phyloP scores from a whole-genome alignment of 2,797 vertebrate species.

The Bovichtus diacanthus region DNA sequence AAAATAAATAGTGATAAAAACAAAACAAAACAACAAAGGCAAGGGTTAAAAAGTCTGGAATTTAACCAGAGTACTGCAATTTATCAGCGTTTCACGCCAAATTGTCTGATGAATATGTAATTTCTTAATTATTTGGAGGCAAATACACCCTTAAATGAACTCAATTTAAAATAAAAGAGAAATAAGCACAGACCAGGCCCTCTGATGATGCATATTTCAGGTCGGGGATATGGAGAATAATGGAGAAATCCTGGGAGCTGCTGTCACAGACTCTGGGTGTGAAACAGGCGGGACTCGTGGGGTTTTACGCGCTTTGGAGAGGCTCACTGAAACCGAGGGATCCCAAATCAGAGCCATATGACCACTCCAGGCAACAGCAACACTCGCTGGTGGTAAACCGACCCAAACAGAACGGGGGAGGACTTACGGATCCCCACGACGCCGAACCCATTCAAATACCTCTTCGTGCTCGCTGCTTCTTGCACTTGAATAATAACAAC shows the following conservation, averaged over 20 bases:
- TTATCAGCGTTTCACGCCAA: neutral
- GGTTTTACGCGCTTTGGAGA: conserved; percentile 70
- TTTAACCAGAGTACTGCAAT: neutral
- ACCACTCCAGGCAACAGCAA: conserved; percentile 74
- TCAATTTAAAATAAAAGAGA: neutral
- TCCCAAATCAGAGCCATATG: conserved; percentile 82
- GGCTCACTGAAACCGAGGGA: conserved; percentile 72
- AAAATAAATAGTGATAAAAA: conserved; percentile 41
- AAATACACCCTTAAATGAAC: conserved; percentile 5
- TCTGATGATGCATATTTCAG: conserved; percentile 54
- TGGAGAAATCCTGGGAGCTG: conserved; percentile 69
- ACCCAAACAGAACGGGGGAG: conserved; percentile 53
- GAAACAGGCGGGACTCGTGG: conserved; percentile 72
- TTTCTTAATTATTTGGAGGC: conserved; percentile 9
- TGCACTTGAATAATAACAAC: conserved; percentile 53
- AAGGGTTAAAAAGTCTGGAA: neutral
- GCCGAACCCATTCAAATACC: conserved; percentile 38
- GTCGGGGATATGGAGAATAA: conserved; percentile 59
- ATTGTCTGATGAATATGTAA: conserved; percentile 10
- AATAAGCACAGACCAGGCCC: conserved; percentile 23
- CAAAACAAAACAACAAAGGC: neutral
- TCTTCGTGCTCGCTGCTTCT: conserved; percentile 48
- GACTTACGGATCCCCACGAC: conserved; percentile 29
- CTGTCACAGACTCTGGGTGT: conserved; percentile 67
- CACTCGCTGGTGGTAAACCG: conserved; percentile 64